Conservation (phyloP, 2,797 vertebrate species). For the Pelodytes ibericus region DNA sequence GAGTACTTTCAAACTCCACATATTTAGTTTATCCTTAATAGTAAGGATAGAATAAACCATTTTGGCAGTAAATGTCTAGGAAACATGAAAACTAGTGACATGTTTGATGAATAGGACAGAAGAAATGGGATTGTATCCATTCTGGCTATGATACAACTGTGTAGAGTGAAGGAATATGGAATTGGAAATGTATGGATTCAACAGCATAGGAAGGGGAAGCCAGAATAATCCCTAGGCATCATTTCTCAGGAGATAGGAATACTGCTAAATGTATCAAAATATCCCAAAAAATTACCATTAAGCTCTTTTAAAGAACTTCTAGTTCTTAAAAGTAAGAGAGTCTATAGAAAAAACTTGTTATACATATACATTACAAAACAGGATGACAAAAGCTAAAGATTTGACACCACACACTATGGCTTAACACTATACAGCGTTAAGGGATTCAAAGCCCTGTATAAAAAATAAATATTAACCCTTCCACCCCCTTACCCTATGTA, state of each 20-base stretch:
- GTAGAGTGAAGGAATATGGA: not conserved
- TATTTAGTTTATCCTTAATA: not conserved
- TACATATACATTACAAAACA: too few relatives aligned
- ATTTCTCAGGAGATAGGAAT: conserved; percentile 3
- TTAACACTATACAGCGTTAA: too few relatives aligned
- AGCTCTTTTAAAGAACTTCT: too few relatives aligned
- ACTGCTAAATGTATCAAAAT: not conserved
- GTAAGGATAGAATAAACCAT: not conserved
- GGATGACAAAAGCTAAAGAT: too few relatives aligned
- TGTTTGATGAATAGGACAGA: not conserved
- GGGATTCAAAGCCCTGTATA: too few relatives aligned
- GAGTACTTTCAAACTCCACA: too few relatives aligned
- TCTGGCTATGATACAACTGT: not conserved
- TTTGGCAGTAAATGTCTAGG: not conserved
- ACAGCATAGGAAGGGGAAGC: not conserved
- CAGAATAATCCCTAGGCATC: conserved; percentile 4
- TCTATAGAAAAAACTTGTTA: too few relatives aligned
- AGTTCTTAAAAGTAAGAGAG: not conserved
- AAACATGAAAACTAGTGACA: not conserved
- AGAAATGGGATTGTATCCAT: not conserved
- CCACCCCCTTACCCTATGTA: too few relatives aligned
- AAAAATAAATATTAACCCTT: too few relatives aligned
- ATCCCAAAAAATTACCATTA: not conserved
- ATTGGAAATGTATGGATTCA: not conserved
- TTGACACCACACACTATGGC: too few relatives aligned